These are phyloP conservation scores for Arizona elegans DNA, from an alignment of 2,113 vertebrate genomes.

Conservation along the genomic window DNA sequence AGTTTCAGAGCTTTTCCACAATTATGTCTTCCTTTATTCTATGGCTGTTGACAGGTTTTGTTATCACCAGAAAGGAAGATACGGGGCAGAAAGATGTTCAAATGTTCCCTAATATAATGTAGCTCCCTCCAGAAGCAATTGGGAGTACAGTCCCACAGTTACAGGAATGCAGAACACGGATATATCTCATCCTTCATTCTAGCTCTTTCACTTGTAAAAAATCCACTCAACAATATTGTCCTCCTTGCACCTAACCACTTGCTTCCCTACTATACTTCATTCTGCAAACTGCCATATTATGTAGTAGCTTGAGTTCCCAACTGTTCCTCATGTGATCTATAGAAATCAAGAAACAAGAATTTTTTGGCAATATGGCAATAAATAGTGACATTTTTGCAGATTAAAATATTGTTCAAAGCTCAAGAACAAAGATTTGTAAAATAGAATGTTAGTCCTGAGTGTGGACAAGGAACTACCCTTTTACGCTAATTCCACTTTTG, in stretches of 20 bases:
- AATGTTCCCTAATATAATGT: background rate
- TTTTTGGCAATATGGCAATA: too few relatives aligned
- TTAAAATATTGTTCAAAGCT: background rate
- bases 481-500: background rate
- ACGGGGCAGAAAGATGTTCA: background rate
- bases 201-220: background rate
- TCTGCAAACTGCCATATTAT: background rate
- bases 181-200: background rate
- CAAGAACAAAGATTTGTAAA: background rate
- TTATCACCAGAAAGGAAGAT: background rate
- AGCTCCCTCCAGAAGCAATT: background rate
- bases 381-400: background rate
- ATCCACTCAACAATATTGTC: background rate
- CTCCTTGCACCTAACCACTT: background rate
- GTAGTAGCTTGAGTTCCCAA: background rate
- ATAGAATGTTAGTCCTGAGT: background rate
- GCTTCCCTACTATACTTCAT: background rate
- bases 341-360: background rate
- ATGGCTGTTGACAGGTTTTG: background rate
- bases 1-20: background rate
- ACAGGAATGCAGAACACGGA: background rate
- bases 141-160: background rate
- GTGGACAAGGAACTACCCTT: background rate
- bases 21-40: background rate
- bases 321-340: background rate